phyloP scores from a whole-genome alignment of 2,797 vertebrate species.

The Pangasius djambal region DNA sequence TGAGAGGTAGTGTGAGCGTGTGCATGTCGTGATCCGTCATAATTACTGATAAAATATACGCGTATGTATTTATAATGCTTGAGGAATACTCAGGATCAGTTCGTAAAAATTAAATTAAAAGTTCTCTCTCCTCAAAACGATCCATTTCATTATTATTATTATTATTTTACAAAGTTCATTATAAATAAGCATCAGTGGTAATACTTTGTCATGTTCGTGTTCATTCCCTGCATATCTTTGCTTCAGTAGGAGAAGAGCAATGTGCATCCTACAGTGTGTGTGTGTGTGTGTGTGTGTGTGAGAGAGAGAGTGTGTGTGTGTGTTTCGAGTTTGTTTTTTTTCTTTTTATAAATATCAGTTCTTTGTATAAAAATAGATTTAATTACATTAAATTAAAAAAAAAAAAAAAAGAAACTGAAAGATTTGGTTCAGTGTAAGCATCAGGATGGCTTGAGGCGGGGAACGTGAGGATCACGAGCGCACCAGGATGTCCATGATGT shows the following conservation, averaged over 20 bases:
- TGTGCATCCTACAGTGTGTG: conserved; percentile 58
- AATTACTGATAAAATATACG: conserved; percentile 45
- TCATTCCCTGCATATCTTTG: conserved; percentile 48
- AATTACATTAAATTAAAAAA: conserved; percentile 26
- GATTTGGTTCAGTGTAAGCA: conserved; percentile 29
- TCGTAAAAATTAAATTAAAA: conserved; percentile 24
- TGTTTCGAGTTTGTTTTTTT: conserved; percentile 18
- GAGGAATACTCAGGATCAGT: conserved; percentile 42
- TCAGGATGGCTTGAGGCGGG: conserved; percentile 37
- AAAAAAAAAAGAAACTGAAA: background rate
- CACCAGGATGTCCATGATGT: conserved; percentile 83
- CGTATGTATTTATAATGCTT: conserved; percentile 27
- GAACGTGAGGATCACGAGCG: conserved; percentile 69
- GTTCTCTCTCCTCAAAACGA: background rate
- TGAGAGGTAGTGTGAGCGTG: conserved; percentile 59
- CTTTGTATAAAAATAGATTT: conserved; percentile 64
- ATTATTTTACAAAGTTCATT: conserved; percentile 22
- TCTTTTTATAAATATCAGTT: conserved; percentile 60
- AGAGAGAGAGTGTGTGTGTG: background rate
- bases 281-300: conserved; percentile 32
- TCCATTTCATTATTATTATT: background rate
- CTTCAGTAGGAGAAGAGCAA: conserved; percentile 39
- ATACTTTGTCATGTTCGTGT: conserved; percentile 38
- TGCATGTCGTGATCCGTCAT: conserved; percentile 44
- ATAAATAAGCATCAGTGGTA: conserved; percentile 53